phyloP scores from a whole-genome alignment of 2,888 invertebrate species.

The Tetheella fluctuosa region DNA sequence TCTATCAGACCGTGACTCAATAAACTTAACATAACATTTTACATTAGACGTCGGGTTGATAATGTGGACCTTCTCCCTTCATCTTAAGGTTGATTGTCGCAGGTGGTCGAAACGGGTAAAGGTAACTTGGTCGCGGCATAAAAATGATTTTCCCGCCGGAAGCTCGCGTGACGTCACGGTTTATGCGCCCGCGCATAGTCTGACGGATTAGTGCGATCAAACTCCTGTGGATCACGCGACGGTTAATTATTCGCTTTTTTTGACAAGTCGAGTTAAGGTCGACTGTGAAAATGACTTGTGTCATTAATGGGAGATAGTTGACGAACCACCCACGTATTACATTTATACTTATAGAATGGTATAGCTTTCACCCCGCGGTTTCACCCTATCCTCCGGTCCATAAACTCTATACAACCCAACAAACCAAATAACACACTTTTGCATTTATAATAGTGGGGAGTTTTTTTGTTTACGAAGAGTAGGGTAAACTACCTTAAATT shows the following conservation, averaged over 20 bases:
- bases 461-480: too few species aligned
- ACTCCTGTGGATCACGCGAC: slow-evolving; percentile 57
- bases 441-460: too few species aligned
- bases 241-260: slow-evolving; percentile 49
- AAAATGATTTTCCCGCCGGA: slow-evolving; percentile 58
- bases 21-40: slow-evolving; percentile 41
- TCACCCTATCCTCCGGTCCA: too few species aligned
- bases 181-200: slow-evolving; percentile 48
- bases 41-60: neutral
- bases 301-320: neutral
- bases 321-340: neutral
- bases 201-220: slow-evolving; percentile 56
- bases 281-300: slow-evolving; percentile 26
- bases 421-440: too few species aligned
- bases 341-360: too few species aligned
- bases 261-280: slow-evolving; percentile 39
- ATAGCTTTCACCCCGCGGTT: too few species aligned
- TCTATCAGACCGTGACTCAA: slow-evolving; percentile 58
- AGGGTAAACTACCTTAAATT: too few species aligned
- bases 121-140: slow-evolving; percentile 34
- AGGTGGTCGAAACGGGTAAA: slow-evolving; percentile 12
- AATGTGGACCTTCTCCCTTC: neutral
- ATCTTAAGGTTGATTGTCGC: neutral
- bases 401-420: too few species aligned
- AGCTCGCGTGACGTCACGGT: slow-evolving; percentile 64